Evolutionary conservation across 1,140 invertebrate species (phyloP).

Genomic region (Drosophila rhopaloa): DNA sequence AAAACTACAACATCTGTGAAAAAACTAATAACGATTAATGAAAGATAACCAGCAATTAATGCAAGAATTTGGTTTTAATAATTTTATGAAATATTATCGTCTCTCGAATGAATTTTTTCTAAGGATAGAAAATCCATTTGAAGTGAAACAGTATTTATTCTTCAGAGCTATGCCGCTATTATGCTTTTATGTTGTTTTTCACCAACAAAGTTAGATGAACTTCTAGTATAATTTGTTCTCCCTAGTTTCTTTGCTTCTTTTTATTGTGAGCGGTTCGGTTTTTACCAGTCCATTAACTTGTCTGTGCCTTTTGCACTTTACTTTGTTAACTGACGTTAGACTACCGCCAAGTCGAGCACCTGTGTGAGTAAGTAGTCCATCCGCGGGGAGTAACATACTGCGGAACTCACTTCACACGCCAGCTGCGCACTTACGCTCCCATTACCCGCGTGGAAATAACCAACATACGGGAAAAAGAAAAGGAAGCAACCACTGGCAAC

Average conservation of each 20-base stretch:
- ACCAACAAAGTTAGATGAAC: conserved; percentile 50
- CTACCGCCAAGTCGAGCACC: conserved; percentile 21
- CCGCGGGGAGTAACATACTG: conserved; percentile 46
- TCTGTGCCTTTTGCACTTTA: conserved; percentile 77
- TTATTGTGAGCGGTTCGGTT: conserved; percentile 39
- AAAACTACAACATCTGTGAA: background rate
- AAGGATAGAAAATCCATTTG: conserved; percentile 1
- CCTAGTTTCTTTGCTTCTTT: conserved; percentile 30
- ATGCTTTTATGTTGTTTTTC: conserved; percentile 25
- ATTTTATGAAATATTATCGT: background rate
- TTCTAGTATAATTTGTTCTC: conserved; percentile 36
- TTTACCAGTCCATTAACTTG: conserved; percentile 78
- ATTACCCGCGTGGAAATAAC: conserved; percentile 73
- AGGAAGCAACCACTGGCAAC: conserved; percentile 15
- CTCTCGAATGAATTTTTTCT: background rate
- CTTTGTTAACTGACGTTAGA: conserved; percentile 70
- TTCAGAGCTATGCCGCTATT: conserved; percentile 14
- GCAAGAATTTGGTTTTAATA: background rate
- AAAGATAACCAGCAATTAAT: background rate
- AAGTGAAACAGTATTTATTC: conserved; percentile 9
- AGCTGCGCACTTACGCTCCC: conserved; percentile 80
- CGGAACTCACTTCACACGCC: conserved; percentile 70
- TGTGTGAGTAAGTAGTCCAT: conserved; percentile 23
- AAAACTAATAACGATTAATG: background rate
- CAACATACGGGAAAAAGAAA: conserved; percentile 26